Conservation (phyloP, 2,797 vertebrate species). For the Telmatherina bonti region DNA sequence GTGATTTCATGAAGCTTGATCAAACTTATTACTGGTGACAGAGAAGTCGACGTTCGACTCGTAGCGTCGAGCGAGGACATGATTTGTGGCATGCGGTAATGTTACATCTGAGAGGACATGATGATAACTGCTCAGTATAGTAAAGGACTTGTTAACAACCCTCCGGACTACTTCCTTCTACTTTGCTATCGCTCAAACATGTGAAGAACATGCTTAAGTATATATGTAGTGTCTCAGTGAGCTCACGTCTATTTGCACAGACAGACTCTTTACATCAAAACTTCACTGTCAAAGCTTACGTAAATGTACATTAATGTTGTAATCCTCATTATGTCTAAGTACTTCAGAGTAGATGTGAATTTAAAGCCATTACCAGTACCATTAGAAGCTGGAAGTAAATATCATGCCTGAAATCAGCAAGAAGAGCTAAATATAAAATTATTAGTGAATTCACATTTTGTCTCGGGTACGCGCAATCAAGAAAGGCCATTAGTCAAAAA, state of each 20-base stretch:
- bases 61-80: constrained; percentile 36
- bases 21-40: constrained; percentile 44
- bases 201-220: constrained; percentile 47
- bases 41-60: constrained; percentile 29
- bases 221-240: constrained; percentile 13
- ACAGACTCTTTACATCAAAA: constrained; percentile 10
- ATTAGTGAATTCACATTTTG: constrained; percentile 64
- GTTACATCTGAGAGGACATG: constrained; percentile 40
- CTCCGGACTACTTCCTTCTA: constrained; percentile 28
- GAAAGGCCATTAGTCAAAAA: constrained; percentile 37
- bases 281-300: constrained; percentile 8
- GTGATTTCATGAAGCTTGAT: constrained; percentile 66
- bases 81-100: constrained; percentile 42
- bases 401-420: constrained; percentile 30
- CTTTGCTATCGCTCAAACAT: constrained; percentile 54
- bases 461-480: constrained; percentile 47
- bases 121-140: constrained; percentile 47
- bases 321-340: constrained; percentile 39
- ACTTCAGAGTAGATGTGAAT: constrained; percentile 32
- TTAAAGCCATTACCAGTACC: constrained; percentile 27
- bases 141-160: constrained; percentile 42
- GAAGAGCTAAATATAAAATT: constrained; percentile 16
- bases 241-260: constrained; percentile 13
- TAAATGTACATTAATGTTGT: constrained; percentile 37
- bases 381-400: constrained; percentile 24